A percentile compares a stretch with the other conserved stretches of the same genome.
phyloP scores from a whole-genome alignment of 2,797 vertebrate genomes.

The Tenualosa ilisha region DNA sequence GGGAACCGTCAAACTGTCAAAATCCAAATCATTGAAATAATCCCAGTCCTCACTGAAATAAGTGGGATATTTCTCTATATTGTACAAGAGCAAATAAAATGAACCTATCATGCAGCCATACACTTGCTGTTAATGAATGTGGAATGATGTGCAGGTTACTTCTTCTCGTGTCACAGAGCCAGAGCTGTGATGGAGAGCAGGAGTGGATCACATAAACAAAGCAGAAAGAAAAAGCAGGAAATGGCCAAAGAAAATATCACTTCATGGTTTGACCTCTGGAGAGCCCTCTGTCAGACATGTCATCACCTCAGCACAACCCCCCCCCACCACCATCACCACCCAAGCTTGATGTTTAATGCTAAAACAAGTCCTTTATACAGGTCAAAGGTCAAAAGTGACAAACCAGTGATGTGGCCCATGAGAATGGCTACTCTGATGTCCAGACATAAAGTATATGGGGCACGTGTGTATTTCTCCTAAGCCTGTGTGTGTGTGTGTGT shows the following conservation, averaged over 20 bases:
- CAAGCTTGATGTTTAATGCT: not conserved
- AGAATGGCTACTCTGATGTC: not conserved
- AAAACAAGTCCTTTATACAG: not conserved
- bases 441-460: not conserved
- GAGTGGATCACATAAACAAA: not conserved
- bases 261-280: slow-evolving; percentile 49
- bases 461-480: not conserved
- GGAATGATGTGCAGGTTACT: too few relatives aligned
- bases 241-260: slow-evolving; percentile 69
- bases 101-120: too few relatives aligned
- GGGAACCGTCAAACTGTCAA: too few relatives aligned
- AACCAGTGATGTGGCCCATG: not conserved
- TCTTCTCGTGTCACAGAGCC: too few relatives aligned
- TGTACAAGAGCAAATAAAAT: too few relatives aligned
- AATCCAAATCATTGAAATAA: too few relatives aligned
- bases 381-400: not conserved
- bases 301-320: not conserved
- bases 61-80: too few relatives aligned
- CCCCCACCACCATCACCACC: not conserved
- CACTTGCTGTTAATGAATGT: too few relatives aligned
- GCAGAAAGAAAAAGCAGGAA: slow-evolving; percentile 50
- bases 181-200: not conserved
- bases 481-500: not conserved
- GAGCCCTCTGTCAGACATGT: slow-evolving; percentile 30
- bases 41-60: too few relatives aligned